phyloP scores from a whole-genome alignment of 2,888 invertebrate species.

The Melanostoma mellinum region DNA sequence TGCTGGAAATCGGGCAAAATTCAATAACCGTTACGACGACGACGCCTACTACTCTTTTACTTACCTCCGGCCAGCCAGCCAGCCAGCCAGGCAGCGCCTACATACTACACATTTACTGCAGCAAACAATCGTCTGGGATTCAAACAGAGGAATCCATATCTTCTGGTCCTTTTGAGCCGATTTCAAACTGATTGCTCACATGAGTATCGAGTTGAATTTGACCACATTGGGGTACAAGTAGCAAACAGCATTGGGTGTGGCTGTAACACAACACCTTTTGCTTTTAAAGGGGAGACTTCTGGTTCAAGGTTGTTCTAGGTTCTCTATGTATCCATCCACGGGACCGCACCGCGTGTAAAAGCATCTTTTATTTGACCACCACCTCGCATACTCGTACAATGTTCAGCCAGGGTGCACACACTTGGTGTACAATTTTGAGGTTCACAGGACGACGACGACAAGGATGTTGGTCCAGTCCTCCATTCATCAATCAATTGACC shows the following conservation, averaged over 20 bases:
- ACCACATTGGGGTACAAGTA: conserved; percentile 18
- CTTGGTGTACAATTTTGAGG: conserved; percentile 53
- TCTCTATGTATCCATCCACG: conserved; percentile 18
- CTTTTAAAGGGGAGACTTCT: background rate
- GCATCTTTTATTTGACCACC: conserved; percentile 44
- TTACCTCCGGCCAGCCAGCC: background rate
- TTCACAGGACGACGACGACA: conserved; percentile 35
- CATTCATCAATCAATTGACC: conserved; percentile 73
- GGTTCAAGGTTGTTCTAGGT: conserved; percentile 58
- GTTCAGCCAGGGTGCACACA: conserved; percentile 8
- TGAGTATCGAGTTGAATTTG: conserved; percentile 57
- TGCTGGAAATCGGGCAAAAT: conserved; percentile 66
- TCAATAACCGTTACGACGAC: conserved; percentile 57
- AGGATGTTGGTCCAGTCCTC: conserved; percentile 38
- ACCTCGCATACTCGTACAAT: conserved; percentile 3
- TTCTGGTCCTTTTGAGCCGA: conserved; percentile 21
- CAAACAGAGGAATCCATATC: background rate
- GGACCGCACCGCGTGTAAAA: conserved; percentile 33
- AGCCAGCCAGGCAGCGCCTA: background rate
- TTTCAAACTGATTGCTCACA: conserved; percentile 67
- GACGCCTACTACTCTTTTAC: background rate
- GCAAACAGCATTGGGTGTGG: conserved; percentile 20
- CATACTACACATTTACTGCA: conserved; percentile 33
- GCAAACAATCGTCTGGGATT: conserved; percentile 55
- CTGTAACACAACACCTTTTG: conserved; percentile 48